These are phyloP conservation scores for Cladopsammia gracilis DNA, from an alignment of 64 coral and sea anemone species.

Conservation along the genomic window DNA sequence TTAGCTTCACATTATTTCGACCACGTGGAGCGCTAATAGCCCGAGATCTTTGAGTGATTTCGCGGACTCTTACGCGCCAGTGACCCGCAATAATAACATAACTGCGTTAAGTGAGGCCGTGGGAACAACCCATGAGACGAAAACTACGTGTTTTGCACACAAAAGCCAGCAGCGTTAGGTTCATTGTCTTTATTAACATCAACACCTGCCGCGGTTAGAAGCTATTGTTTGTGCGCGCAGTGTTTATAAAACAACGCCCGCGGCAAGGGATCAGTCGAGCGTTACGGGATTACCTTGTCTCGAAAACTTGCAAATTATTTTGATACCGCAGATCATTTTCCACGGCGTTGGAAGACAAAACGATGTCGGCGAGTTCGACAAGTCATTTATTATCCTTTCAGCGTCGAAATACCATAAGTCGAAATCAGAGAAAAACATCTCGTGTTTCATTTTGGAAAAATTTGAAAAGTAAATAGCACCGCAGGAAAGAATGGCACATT, in stretches of 20 bases:
- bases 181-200: constrained; percentile 12
- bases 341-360: background rate
- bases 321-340: background rate
- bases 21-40: background rate
- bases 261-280: constrained; percentile 8
- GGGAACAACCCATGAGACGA: constrained; percentile 40
- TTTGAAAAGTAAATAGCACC: too few relatives aligned
- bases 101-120: background rate
- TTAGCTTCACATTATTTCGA: background rate
- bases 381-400: background rate
- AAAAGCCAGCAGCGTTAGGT: background rate
- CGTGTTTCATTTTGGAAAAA: background rate
- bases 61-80: background rate
- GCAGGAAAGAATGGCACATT: too few relatives aligned
- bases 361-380: background rate
- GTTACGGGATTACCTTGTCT: constrained; percentile 24
- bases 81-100: background rate
- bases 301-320: constrained; percentile 66
- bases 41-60: background rate
- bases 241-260: constrained; percentile 37
- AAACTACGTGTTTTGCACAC: background rate
- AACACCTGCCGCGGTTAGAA: constrained; percentile 15
- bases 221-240: background rate
- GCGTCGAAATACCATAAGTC: background rate
- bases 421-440: background rate